Evolutionary conservation across 2,888 invertebrate genomes (phyloP).

Genomic region (Latrodectus elegans): DNA sequence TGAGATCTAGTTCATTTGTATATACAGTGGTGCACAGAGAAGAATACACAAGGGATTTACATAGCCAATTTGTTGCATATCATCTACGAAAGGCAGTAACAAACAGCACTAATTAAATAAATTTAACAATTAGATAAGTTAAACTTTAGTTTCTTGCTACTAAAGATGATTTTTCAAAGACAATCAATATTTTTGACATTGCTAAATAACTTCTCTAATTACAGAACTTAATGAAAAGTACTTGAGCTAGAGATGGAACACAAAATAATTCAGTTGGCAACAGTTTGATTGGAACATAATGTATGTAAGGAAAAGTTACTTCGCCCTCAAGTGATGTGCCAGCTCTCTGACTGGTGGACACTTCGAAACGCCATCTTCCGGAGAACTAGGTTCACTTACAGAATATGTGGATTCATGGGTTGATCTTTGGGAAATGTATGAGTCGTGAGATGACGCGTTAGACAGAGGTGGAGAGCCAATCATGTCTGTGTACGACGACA

Average conservation of each 20-base stretch:
- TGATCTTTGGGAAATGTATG: conserved; percentile 59
- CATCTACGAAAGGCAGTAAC: neutral
- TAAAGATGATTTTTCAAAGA: neutral
- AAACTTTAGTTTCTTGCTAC: conserved; percentile 28
- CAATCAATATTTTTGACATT: neutral
- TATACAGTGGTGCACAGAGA: neutral
- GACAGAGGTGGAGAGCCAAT: conserved; percentile 52
- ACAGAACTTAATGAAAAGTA: neutral
- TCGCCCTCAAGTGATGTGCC: conserved; percentile 44
- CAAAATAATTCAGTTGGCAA: conserved; percentile 13
- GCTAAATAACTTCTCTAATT: no score
- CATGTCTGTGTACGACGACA: conserved; percentile 41
- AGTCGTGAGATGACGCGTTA: conserved; percentile 57
- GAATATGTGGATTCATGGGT: conserved; percentile 29
- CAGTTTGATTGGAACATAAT: conserved; percentile 17
- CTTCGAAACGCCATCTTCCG: conserved; percentile 60
- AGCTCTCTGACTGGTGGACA: conserved; percentile 51
- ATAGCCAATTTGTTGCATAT: neutral
- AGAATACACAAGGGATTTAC: neutral
- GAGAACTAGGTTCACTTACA: conserved; percentile 33
- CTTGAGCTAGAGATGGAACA: conserved; percentile 26
- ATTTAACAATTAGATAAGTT: conserved; percentile 8
- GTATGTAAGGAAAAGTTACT: conserved; percentile 24
- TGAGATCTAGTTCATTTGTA: neutral
- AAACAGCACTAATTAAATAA: neutral